Conservation (phyloP, 2,888 invertebrate species). For the Drosophila conformis region DNA sequence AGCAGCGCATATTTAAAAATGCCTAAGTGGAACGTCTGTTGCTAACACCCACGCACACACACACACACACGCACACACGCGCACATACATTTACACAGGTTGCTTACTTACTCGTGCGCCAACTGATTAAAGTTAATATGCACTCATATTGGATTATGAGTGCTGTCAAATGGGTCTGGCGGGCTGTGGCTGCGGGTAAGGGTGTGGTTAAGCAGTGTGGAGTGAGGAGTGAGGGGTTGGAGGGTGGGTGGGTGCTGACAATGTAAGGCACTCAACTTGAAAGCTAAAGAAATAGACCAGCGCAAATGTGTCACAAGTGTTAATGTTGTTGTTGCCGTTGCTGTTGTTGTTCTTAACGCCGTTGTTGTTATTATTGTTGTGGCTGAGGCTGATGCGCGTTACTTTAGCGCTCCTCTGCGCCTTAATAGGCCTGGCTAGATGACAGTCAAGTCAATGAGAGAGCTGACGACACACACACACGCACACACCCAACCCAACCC, state of each 20-base stretch:
- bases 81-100: background rate
- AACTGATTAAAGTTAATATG: conserved; percentile 80
- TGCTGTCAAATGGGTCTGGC: conserved; percentile 70
- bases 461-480: conserved; percentile 14
- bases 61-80: background rate
- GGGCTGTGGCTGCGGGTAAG: background rate
- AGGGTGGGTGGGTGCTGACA: conserved; percentile 22
- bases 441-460: conserved; percentile 42
- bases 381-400: conserved; percentile 40
- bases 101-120: conserved; percentile 61
- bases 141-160: conserved; percentile 79
- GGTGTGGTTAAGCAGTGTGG: background rate
- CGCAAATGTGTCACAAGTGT: conserved; percentile 49
- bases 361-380: conserved; percentile 21
- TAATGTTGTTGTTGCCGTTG: conserved; percentile 33
- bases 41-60: conserved; percentile 12
- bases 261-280: conserved; percentile 67
- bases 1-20: conserved; percentile 60
- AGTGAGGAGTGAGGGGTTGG: background rate
- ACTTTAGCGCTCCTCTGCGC: conserved; percentile 53
- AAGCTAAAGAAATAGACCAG: conserved; percentile 69
- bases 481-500: background rate
- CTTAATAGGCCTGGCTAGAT: conserved; percentile 61
- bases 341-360: conserved; percentile 3
- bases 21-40: conserved; percentile 65